These are phyloP conservation scores for Crematogaster levior DNA, from an alignment of 2,888 invertebrate genomes.

Conservation along the genomic window DNA sequence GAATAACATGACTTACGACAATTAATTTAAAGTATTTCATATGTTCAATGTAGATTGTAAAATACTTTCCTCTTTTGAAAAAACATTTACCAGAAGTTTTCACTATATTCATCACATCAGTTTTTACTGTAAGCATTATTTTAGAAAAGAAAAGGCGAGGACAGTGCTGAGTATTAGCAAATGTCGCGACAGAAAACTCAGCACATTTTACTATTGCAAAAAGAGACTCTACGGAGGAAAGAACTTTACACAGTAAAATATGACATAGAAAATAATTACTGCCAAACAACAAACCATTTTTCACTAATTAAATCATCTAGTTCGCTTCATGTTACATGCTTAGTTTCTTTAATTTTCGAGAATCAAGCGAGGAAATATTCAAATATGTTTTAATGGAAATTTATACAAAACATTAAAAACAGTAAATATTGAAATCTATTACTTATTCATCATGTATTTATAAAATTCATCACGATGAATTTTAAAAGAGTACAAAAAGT, in stretches of 20 bases:
- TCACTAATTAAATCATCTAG: background rate
- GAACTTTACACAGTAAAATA: background rate
- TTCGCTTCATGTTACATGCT: background rate
- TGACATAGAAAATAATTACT: slow-evolving; percentile 21
- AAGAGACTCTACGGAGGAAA: background rate
- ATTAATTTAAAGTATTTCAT: slow-evolving; percentile 17
- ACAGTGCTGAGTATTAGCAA: slow-evolving; percentile 18
- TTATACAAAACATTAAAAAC: background rate
- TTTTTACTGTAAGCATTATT: slow-evolving; percentile 33
- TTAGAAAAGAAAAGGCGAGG: background rate
- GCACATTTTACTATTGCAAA: slow-evolving; percentile 10
- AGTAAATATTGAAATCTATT: background rate
- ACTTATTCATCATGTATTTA: background rate
- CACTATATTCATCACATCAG: background rate
- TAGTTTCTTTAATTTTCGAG: background rate
- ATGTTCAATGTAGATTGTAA: background rate
- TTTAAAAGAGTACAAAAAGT: background rate
- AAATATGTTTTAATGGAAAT: background rate
- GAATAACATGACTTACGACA: background rate
- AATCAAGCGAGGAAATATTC: background rate
- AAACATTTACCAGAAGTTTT: background rate
- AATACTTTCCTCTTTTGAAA: slow-evolving; percentile 13
- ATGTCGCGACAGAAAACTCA: slow-evolving; percentile 22
- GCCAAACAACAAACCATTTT: slow-evolving; percentile 13
- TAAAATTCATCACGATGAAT: background rate